Base-by-base conservation (phyloP, 2,797 vertebrate genomes). In the Ctenochaetus hawaiiensis region DNA sequence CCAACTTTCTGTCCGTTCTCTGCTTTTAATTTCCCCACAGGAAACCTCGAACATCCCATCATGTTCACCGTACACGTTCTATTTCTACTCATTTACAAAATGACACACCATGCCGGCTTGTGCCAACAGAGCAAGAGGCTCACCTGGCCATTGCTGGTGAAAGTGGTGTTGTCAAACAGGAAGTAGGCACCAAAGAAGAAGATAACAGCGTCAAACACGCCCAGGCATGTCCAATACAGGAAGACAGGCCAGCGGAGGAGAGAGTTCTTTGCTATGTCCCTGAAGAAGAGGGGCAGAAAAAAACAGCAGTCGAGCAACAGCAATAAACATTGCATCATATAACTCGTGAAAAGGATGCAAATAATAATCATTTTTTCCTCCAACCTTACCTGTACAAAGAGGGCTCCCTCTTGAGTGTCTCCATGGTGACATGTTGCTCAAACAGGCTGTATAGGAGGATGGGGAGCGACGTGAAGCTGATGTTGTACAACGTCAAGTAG, bases 111-210 rank as follows among this genome's bases (percentile, higher is more conserved):
- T 52, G 5, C 17, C 30, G 39, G 14, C 45, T 49, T 71, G 26
- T 14, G 49, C 2, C 11, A 22, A 34, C 4, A 39, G 45, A 72
- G 18, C 14, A 9, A 18, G 70, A 71, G 64, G 72, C 91, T 91
- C 88, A 96, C 95, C 95, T 96, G 95, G 87, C 95, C 95, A 0
- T 98, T 98, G 96, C 97, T 98, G 95, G 97, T 97, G 95, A 99
- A 96, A 67, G 96, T 93, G 77, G 97, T 98, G 92, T 97, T 97
- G 91, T 99, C 97, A 86, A 98, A 98, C 83, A 99, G 94, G 92
- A 98, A 97, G 93, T 98, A 99, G 96, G 97, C 97, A 96, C 98
- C 98, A 84, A 99, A 99, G 95, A 99, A 99, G 95, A 99, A 99
- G 77, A 98, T 96, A 67, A 97, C 79, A 1, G 98, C 97, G 7